Evolutionary conservation across 2,888 invertebrate genomes (phyloP), one percentile per base, ranked within the genome.

Genomic region (Limenitis camilla): DNA sequence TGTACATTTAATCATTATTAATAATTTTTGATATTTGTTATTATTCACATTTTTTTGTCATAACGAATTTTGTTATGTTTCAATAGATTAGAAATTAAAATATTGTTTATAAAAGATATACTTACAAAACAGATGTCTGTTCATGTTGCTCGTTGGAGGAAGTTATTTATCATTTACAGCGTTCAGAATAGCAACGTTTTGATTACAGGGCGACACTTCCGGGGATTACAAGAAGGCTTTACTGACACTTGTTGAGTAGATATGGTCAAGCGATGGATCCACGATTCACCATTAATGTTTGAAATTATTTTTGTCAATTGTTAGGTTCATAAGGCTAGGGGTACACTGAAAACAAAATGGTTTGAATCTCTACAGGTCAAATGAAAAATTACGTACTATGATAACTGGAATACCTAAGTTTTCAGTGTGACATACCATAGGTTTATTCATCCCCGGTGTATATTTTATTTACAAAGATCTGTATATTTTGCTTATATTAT

Each of bases 181-280:
- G 71, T 67, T 71, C 71, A 80, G 79, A 75, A 72, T 70, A 68
- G 71, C 72, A 56, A 71, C 74, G 64, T 85, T 86, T 83, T 84
- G 78, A 77, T 92, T 93, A 75, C 92, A 96, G 95, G 95, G 92
- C 73, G 96, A 96, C 89, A 96, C 96, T 63, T 95, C 95, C 73
- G 96, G 96, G 71, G 95, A 96, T 90, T 97, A 96, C 92, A 96
- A 93, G 90, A 93, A 93, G 89, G 92, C 95, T 74, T 91, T 97
- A 76, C 91, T 96, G 84, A 93, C 95, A 71, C 89, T 96, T 81
- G 91, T 95, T 85, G 93, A 91, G 78, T 91, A 91, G 72, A 74
- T 61, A 63, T 61, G 70, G 66, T 66, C 64, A 45, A 41, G 62
- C 70, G 60, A 61, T 71, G 68, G 62, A 64, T 61, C 74, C 67